Percentiles rank a stretch among this genome's conserved stretches.
Conservation (phyloP, 2,888 invertebrate species). For the Caenorhabditis afra region DNA sequence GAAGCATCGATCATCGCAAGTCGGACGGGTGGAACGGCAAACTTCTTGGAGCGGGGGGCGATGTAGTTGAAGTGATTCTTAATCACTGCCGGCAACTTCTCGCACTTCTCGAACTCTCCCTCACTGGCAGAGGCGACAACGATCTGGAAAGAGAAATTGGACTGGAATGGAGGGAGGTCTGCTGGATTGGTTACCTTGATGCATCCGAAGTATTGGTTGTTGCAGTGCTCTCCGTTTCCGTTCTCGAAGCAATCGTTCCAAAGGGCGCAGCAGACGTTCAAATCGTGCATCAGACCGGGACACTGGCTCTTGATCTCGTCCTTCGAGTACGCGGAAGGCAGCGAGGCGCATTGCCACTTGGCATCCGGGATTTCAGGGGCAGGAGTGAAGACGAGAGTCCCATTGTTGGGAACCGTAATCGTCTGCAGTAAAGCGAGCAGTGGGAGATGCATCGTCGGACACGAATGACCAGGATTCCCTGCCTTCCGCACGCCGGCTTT, state of each 20-base stretch:
- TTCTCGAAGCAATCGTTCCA: constrained; percentile 20
- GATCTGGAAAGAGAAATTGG: neutral
- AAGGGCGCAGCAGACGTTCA: constrained; percentile 29
- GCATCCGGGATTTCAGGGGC: neutral
- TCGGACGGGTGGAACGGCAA: neutral
- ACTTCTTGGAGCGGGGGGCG: neutral
- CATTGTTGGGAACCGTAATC: neutral
- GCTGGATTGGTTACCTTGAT: too few species aligned
- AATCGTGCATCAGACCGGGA: neutral
- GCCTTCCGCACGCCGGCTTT: constrained; percentile 1
- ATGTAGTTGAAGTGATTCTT: constrained; percentile 5
- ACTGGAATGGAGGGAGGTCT: too few species aligned
- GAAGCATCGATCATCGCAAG: neutral
- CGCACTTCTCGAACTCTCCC: neutral
- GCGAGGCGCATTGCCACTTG: constrained; percentile 5
- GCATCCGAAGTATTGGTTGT: constrained; percentile 4
- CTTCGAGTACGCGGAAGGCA: neutral
- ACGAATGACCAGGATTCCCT: neutral
- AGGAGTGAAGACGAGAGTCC: neutral
- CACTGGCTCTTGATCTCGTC: neutral
- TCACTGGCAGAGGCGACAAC: constrained; percentile 4
- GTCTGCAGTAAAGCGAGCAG: constrained; percentile 21
- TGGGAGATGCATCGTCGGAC: constrained; percentile 6
- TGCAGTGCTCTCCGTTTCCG: constrained; percentile 1
- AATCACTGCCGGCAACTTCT: neutral